These are phyloP conservation scores for Hipparchia sbordonii DNA, from an alignment of 2,888 invertebrate genomes.

Conservation along the genomic window DNA sequence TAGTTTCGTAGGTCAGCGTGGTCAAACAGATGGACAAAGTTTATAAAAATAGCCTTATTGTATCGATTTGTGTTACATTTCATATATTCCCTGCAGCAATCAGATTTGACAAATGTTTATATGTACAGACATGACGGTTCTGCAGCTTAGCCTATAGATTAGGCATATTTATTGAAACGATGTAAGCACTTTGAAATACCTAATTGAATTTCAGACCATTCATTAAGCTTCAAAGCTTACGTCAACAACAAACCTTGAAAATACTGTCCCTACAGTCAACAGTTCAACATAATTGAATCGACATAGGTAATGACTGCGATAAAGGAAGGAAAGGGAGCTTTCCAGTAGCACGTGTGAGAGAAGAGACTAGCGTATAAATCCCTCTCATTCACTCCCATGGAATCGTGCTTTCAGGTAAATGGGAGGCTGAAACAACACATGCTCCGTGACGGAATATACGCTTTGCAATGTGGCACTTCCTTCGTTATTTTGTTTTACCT, in stretches of 20 bases:
- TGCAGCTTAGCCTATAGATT: background rate
- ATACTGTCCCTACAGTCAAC: constrained; percentile 66
- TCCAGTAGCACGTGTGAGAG: constrained; percentile 54
- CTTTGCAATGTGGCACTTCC: constrained; percentile 40
- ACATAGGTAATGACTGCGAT: constrained; percentile 59
- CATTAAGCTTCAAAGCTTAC: background rate
- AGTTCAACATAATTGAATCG: constrained; percentile 71
- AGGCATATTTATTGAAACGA: too few species aligned
- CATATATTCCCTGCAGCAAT: too few species aligned
- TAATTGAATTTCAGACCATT: background rate
- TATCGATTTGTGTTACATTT: too few species aligned
- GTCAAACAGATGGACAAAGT: too few species aligned
- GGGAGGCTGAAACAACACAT: constrained; percentile 51
- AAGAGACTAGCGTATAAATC: constrained; percentile 28
- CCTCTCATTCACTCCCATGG: constrained; percentile 51
- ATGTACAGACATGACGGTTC: too few species aligned
- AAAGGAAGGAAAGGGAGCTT: constrained; percentile 43
- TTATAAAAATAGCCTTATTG: too few species aligned
- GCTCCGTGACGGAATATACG: constrained; percentile 53
- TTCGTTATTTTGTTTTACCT: constrained; percentile 61
- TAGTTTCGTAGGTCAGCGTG: too few species aligned
- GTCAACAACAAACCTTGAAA: constrained; percentile 48
- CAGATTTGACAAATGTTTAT: too few species aligned
- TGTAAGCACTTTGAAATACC: background rate
- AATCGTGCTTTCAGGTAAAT: constrained; percentile 4